Percentiles rank a stretch among this genome's conserved stretches.
phyloP scores from a whole-genome alignment of 1,140 invertebrate genomes.

The Drosophila kepulauana region DNA sequence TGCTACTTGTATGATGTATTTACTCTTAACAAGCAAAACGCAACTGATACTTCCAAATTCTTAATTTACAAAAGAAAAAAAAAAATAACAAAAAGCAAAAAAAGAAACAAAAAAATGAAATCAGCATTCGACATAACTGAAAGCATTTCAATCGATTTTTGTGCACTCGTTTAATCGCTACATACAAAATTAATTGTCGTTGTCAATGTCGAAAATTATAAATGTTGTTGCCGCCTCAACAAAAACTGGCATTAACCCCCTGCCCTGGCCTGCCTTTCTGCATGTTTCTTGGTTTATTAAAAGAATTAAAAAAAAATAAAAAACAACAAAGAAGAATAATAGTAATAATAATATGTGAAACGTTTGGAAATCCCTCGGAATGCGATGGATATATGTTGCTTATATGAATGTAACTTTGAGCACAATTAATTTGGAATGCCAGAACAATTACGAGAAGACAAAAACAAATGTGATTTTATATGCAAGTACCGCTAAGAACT shows the following conservation, averaged over 20 bases:
- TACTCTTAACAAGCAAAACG: conserved; percentile 7
- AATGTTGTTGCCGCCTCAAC: conserved; percentile 23
- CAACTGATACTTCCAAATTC: conserved; percentile 28
- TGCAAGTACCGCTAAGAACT: conserved; percentile 25
- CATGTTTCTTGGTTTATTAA: background rate
- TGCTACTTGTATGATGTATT: conserved; percentile 26
- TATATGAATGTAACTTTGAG: background rate
- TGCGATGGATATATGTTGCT: background rate
- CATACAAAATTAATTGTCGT: conserved; percentile 12
- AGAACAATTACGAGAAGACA: conserved; percentile 16
- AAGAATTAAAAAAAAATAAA: background rate
- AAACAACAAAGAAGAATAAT: background rate
- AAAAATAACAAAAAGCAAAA: too few species aligned
- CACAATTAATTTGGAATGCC: conserved; percentile 5
- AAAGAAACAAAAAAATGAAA: background rate
- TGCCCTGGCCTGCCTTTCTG: background rate
- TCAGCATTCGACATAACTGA: conserved; percentile 7
- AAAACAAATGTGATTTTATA: conserved; percentile 55
- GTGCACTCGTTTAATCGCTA: background rate
- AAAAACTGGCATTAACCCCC: conserved; percentile 19
- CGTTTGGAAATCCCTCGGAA: background rate
- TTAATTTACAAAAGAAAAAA: background rate
- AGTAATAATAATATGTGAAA: too few species aligned
- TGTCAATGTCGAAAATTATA: conserved; percentile 4
- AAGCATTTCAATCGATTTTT: conserved; percentile 15